Percentiles rank a stretch among this genome's conserved stretches.
Conservation (phyloP, 23 tunicate species). For the Styela clava region DNA sequence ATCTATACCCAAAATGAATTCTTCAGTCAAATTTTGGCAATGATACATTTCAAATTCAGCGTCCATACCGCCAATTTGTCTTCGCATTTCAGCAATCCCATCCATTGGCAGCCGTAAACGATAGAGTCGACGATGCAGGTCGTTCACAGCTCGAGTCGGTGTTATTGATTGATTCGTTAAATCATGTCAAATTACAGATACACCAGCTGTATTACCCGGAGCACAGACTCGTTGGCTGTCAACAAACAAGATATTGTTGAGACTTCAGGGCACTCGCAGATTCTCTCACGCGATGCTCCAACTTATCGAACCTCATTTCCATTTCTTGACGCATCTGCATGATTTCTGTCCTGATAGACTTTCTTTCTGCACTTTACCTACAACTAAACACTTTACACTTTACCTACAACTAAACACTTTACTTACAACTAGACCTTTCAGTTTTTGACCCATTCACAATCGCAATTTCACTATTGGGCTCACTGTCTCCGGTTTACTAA, state of each 20-base stretch:
- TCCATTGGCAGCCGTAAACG: constrained; percentile 9
- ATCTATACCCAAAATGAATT: constrained; percentile 10
- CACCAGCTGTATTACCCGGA: background rate
- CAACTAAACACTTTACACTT: too few species aligned
- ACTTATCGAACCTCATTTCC: background rate
- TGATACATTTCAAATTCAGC: background rate
- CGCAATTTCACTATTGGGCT: background rate
- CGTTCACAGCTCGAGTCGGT: background rate
- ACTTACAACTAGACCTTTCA: background rate
- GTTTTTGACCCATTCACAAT: background rate
- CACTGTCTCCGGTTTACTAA: too few species aligned
- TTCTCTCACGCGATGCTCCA: too few species aligned
- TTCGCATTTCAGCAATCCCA: background rate
- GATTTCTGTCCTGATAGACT: too few species aligned
- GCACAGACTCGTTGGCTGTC: constrained; percentile 1
- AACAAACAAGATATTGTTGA: background rate
- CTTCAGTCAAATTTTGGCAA: background rate
- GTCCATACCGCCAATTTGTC: background rate
- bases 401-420: too few species aligned
- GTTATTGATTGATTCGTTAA: background rate
- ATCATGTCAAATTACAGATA: background rate
- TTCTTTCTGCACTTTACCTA: background rate
- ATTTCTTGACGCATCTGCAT: background rate
- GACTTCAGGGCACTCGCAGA: too few species aligned
- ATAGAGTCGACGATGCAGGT: background rate